These are phyloP conservation scores for Coendou prehensilis DNA, from an alignment of 2,797 vertebrate species.

Conservation along the genomic window DNA sequence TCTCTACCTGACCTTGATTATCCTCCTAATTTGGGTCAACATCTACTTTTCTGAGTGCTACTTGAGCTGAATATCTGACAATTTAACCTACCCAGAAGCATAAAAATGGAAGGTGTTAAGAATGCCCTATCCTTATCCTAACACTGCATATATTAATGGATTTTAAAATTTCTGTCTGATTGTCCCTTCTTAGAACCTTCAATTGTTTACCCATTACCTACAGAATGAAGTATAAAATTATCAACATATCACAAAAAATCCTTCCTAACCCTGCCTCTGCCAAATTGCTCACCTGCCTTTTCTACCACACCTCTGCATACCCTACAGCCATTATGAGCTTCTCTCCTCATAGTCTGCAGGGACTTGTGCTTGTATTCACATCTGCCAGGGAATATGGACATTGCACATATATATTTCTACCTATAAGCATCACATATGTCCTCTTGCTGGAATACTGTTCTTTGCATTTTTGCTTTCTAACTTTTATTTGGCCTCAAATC, in stretches of 20 bases:
- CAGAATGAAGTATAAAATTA: slow-evolving; percentile 23
- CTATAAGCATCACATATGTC: not conserved
- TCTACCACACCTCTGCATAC: accelerated
- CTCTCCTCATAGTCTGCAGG: not conserved
- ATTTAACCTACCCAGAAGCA: not conserved
- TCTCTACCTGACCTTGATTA: not conserved
- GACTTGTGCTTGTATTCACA: not conserved
- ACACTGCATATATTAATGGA: slow-evolving; percentile 27
- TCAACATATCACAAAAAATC: not conserved
- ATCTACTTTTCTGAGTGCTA: slow-evolving; percentile 48
- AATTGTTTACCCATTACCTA: not conserved
- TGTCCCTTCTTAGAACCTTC: slow-evolving; percentile 10
- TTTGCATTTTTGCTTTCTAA: not conserved
- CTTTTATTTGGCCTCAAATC: not conserved
- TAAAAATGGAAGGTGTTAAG: slow-evolving; percentile 65
- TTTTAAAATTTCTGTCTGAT: slow-evolving; percentile 28
- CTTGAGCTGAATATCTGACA: slow-evolving; percentile 1
- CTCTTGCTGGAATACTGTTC: not conserved
- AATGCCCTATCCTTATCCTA: slow-evolving; percentile 5
- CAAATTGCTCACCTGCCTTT: not conserved
- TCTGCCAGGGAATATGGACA: not conserved
- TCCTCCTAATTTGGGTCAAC: not conserved
- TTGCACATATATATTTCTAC: not conserved
- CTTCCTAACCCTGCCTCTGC: not conserved
- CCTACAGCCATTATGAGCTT: not conserved